These are phyloP conservation scores for Drosophila niveifrons DNA, from an alignment of 2,888 invertebrate species.

Conservation along the genomic window DNA sequence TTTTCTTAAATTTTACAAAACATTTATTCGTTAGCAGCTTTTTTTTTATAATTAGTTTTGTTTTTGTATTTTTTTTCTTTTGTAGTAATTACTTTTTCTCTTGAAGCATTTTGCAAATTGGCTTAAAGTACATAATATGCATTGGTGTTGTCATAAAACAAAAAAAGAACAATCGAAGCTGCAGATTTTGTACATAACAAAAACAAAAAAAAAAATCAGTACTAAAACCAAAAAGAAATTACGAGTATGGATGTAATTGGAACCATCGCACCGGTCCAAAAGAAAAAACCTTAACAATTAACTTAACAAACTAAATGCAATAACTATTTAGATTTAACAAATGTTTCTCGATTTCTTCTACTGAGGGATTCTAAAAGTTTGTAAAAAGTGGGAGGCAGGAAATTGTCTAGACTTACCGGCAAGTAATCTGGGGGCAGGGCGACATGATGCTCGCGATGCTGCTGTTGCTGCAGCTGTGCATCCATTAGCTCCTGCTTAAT, in stretches of 20 bases:
- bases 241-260: slow-evolving; percentile 71
- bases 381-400: neutral
- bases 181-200: slow-evolving; percentile 45
- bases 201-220: slow-evolving; percentile 32
- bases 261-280: slow-evolving; percentile 86
- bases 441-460: slow-evolving; percentile 83
- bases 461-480: slow-evolving; percentile 84
- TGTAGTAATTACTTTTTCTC: slow-evolving; percentile 16
- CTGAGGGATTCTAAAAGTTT: neutral
- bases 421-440: slow-evolving; percentile 85
- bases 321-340: slow-evolving; percentile 22
- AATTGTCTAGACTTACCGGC: slow-evolving; percentile 82
- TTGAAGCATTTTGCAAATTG: slow-evolving; percentile 78
- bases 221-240: slow-evolving; percentile 21
- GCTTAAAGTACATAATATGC: slow-evolving; percentile 57
- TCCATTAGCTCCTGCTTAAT: slow-evolving; percentile 86
- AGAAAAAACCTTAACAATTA: slow-evolving; percentile 86
- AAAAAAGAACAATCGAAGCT: slow-evolving; percentile 43
- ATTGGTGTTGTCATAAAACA: slow-evolving; percentile 13
- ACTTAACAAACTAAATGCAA: slow-evolving; percentile 67
- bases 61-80: neutral
- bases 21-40: slow-evolving; percentile 50
- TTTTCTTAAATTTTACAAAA: slow-evolving; percentile 60
- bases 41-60: slow-evolving; percentile 2
- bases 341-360: neutral